These are phyloP conservation scores for Ctenoplectra terminalis DNA, from an alignment of 1,140 invertebrate species.

Conservation along the genomic window DNA sequence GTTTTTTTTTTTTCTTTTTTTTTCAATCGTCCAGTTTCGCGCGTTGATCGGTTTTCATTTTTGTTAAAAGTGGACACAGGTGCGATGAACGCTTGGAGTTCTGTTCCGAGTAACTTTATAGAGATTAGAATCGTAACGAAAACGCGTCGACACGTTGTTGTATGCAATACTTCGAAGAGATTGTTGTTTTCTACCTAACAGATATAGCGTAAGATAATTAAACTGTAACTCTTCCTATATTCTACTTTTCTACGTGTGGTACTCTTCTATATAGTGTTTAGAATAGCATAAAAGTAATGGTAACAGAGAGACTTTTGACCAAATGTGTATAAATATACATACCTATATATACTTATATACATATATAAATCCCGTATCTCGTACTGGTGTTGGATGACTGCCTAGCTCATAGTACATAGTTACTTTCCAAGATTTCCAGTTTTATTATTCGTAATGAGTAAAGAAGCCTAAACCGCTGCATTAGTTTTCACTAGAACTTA, in stretches of 20 bases:
- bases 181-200: background rate
- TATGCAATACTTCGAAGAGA: background rate
- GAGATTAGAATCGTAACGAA: slow-evolving; percentile 6
- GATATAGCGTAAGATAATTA: slow-evolving; percentile 14
- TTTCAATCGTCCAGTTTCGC: background rate
- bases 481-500: slow-evolving; percentile 80
- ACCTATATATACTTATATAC: slow-evolving; percentile 35
- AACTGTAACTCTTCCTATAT: slow-evolving; percentile 37
- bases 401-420: slow-evolving; percentile 81
- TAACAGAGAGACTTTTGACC: slow-evolving; percentile 55
- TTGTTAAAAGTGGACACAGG: background rate
- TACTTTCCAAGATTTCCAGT: slow-evolving; percentile 71
- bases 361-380: slow-evolving; percentile 69
- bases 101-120: background rate
- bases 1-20: background rate
- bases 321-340: slow-evolving; percentile 40
- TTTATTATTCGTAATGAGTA: slow-evolving; percentile 72
- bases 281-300: slow-evolving; percentile 70
- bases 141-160: background rate
- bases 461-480: slow-evolving; percentile 69
- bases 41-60: background rate
- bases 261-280: slow-evolving; percentile 65
- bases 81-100: background rate
- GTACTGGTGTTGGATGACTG: slow-evolving; percentile 79
- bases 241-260: slow-evolving; percentile 48